These are phyloP conservation scores for Poecilia picta DNA, from an alignment of 2,797 vertebrate species.

Conservation along the genomic window DNA sequence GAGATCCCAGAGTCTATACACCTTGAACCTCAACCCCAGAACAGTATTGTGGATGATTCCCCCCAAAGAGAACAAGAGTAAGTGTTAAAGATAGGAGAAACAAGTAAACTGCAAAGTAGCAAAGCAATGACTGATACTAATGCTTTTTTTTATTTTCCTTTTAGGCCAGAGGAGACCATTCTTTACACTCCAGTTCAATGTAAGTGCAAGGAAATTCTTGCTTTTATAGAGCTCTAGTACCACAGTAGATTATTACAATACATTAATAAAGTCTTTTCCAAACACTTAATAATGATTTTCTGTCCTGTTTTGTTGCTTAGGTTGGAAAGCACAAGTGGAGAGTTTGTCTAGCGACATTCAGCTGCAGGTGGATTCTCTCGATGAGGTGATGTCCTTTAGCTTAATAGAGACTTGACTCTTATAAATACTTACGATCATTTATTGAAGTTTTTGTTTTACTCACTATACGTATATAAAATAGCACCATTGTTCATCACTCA, in stretches of 20 bases:
- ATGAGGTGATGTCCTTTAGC: constrained; percentile 44
- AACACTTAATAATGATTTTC: not conserved
- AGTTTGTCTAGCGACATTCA: constrained; percentile 34
- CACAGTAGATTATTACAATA: not conserved
- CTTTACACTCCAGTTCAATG: not conserved
- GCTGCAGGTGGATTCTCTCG: constrained; percentile 44
- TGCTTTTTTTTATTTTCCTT: not conserved
- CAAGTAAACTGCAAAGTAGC: not conserved
- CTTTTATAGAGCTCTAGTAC: not conserved
- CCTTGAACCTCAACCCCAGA: constrained; percentile 26
- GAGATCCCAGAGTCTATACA: not conserved
- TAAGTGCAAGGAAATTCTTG: constrained; percentile 14
- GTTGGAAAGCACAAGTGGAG: constrained; percentile 65
- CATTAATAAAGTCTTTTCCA: not conserved
- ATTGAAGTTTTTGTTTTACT: too few relatives aligned
- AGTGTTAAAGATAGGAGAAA: not conserved
- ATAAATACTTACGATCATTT: not conserved
- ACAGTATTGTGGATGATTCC: constrained; percentile 44
- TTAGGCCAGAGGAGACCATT: constrained; percentile 7
- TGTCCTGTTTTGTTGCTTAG: constrained; percentile 11
- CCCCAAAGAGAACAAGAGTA: constrained; percentile 15
- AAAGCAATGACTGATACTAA: not conserved
- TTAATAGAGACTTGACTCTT: not conserved
- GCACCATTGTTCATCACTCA: too few relatives aligned
- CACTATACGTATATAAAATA: too few relatives aligned